Base-by-base conservation (phyloP, 2,888 invertebrate genomes). In the Trachelus iudaicus region DNA sequence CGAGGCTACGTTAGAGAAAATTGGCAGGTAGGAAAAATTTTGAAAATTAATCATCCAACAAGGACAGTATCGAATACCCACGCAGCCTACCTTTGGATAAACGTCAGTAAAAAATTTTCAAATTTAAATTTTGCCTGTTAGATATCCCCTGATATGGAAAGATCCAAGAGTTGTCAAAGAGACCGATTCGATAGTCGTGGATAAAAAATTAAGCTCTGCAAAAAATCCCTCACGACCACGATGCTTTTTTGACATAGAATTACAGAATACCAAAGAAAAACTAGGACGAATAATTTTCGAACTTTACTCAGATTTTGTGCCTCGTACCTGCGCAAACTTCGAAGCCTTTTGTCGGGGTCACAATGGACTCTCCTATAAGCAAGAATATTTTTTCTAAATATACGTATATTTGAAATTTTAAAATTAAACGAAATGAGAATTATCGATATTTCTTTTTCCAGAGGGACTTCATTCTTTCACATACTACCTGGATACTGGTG, bases 401-500 rank as follows among this genome's bases (percentile, higher is more conserved):
- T 73, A 34, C 34, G 34, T 71, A 30, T 11, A 13, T 77, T 40
- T 75, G 68, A 73, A 73, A 15, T 56, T 23, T 12, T 2, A 2
- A 1, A 30, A 69, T 75, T 34, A 73, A 73, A 34, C 23, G 34
- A 31, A 69, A 71, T 56, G 56, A 40, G 11, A 69, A 35, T 34
- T 40, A 6, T 40, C 15, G 6, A 1, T 15, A 40, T 40, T 23
- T 37, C 35, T 13, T 73, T 77, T 73, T 12, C 73, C 68, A 90
- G 90, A 73, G 85, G 85, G 31, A 90, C 90, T 23, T 87, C 90
- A 11, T 91, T 94, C 93, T 95, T 93, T 83, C 93, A 94, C 77
- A 92, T 94, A 77, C 92, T 94, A 13, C 92, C 93, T 0, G 92
- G 92, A 33, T 91, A 94, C 78, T 94, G 93, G 90, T 94, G 94